A percentile compares a stretch with the other conserved stretches of the same genome.
These are phyloP conservation scores for Solenopsis invicta DNA, from an alignment of 1,140 invertebrate genomes.

Conservation along the genomic window DNA sequence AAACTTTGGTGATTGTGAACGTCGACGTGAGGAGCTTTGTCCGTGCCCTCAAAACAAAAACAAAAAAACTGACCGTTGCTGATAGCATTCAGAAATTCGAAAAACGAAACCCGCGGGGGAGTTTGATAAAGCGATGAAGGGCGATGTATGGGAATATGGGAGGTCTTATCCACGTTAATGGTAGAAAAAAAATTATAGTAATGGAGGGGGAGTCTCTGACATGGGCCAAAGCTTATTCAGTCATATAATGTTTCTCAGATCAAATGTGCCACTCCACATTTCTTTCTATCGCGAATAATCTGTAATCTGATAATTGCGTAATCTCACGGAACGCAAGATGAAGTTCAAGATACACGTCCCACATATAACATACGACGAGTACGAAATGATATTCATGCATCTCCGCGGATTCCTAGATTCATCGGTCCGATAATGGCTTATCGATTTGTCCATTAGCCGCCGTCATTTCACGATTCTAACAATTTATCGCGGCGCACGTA, in stretches of 20 bases:
- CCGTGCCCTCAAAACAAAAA: not conserved
- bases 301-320: not conserved
- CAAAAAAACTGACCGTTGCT: slow-evolving; percentile 1
- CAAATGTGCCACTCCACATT: not conserved
- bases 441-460: slow-evolving; percentile 55
- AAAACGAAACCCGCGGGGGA: not conserved
- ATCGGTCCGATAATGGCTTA: slow-evolving; percentile 22
- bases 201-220: not conserved
- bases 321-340: slow-evolving; percentile 16
- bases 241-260: not conserved
- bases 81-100: not conserved
- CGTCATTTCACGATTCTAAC: slow-evolving; percentile 1
- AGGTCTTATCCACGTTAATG: slow-evolving; percentile 2
- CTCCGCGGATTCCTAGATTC: slow-evolving; percentile 10
- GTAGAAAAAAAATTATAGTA: not conserved
- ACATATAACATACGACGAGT: not conserved
- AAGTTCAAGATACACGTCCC: not conserved
- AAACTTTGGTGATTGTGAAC: slow-evolving; percentile 39
- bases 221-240: not conserved
- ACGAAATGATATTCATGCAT: not conserved
- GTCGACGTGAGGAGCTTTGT: slow-evolving; percentile 17
- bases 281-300: not conserved
- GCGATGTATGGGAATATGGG: not conserved
- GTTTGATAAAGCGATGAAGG: slow-evolving; percentile 5
- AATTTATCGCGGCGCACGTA: slow-evolving; percentile 17